A percentile compares a stretch with the other conserved stretches of the same genome.
Evolutionary conservation across 2,888 invertebrate species (phyloP).

Genomic region (Eucera pruinosa): DNA sequence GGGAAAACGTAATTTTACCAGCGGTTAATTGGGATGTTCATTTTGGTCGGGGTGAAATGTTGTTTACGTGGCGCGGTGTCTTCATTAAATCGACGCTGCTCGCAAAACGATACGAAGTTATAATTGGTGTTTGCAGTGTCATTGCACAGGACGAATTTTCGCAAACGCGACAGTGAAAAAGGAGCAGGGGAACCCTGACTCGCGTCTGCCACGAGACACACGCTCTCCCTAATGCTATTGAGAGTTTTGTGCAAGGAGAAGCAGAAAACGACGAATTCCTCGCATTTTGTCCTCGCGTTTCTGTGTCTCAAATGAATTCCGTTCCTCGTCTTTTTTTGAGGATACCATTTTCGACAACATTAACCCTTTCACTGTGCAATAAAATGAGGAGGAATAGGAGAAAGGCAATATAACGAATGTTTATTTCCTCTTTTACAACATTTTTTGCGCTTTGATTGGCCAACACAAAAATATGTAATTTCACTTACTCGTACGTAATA

Average conservation of each 20-base stretch:
- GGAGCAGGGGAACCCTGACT: not conserved
- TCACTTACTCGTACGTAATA: no score
- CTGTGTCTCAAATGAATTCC: no score
- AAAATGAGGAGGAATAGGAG: no score
- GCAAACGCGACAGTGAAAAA: constrained; percentile 18
- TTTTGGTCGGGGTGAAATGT: constrained; percentile 5
- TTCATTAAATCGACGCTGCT: constrained; percentile 33
- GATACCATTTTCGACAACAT: no score
- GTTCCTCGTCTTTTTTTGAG: no score
- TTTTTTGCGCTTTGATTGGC: no score
- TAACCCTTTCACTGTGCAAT: no score
- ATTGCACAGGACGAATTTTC: constrained; percentile 25
- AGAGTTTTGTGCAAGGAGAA: not conserved
- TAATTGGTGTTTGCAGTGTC: constrained; percentile 45
- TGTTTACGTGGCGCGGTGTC: constrained; percentile 43
- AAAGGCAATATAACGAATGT: no score
- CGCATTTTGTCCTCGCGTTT: not conserved
- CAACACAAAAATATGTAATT: no score
- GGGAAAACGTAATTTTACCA: constrained; percentile 4
- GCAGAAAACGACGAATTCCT: constrained; percentile 3
- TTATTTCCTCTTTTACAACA: no score
- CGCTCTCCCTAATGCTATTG: constrained; percentile 13
- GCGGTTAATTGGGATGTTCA: constrained; percentile 29
- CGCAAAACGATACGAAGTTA: constrained; percentile 41
- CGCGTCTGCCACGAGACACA: not conserved